phyloP scores from a whole-genome alignment of 2,113 vertebrate species.

The Terrapene triunguis region DNA sequence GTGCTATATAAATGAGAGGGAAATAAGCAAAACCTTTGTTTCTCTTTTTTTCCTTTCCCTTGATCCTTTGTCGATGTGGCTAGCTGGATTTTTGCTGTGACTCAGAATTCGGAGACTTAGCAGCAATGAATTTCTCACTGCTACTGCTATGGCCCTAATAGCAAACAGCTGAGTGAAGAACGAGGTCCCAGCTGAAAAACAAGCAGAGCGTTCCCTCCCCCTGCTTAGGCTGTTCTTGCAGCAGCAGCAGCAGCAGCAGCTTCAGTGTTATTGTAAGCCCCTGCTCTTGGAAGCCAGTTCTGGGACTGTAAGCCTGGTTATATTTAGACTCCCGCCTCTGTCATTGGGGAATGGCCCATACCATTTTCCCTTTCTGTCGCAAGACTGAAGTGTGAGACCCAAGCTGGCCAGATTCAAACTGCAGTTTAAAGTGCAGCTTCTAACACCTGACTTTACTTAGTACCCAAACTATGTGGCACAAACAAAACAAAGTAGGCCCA shows the following conservation, averaged over 20 bases:
- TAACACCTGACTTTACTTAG: not conserved
- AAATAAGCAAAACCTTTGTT: slow-evolving; percentile 9
- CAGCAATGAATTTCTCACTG: slow-evolving; percentile 63
- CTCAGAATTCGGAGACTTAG: slow-evolving; percentile 54
- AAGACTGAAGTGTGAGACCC: not conserved
- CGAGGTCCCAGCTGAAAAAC: slow-evolving; percentile 51
- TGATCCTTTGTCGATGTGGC: slow-evolving; percentile 64
- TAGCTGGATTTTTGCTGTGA: slow-evolving; percentile 24
- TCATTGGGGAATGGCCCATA: slow-evolving; percentile 38
- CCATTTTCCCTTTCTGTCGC: slow-evolving; percentile 31
- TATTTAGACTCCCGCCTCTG: slow-evolving; percentile 43
- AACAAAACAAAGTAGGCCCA: slow-evolving; percentile 2
- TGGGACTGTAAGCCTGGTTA: not conserved
- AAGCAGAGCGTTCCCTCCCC: slow-evolving; percentile 28
- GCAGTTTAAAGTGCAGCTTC: not conserved
- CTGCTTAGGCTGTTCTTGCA: not conserved
- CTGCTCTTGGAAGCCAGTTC: slow-evolving; percentile 31
- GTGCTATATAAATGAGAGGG: not conserved
- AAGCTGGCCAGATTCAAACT: slow-evolving; percentile 13
- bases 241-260: slow-evolving; percentile 48
- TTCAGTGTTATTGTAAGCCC: slow-evolving; percentile 46
- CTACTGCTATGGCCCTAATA: slow-evolving; percentile 77
- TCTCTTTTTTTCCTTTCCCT: slow-evolving; percentile 56
- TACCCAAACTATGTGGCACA: not conserved
- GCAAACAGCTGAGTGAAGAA: slow-evolving; percentile 75